These are phyloP conservation scores for Corynorhinus townsendii DNA, from an alignment of 2,113 vertebrate genomes.

Conservation along the genomic window DNA sequence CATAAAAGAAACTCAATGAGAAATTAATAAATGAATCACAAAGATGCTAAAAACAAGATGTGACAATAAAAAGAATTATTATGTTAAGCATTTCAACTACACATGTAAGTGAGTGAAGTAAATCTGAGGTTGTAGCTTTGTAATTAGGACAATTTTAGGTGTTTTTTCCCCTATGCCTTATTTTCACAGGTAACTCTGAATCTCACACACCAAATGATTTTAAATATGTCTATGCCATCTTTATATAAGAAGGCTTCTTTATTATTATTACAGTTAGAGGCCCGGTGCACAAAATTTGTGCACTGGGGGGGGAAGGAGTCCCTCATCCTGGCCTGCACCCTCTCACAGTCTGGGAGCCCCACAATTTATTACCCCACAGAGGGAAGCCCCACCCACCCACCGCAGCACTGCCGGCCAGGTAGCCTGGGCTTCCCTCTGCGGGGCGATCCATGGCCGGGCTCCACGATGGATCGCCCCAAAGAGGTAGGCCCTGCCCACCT, in stretches of 20 bases:
- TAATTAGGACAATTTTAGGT: background rate
- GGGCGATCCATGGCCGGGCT: too few relatives aligned
- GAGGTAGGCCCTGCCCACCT: too few relatives aligned
- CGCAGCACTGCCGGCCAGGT: too few relatives aligned
- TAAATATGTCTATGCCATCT: background rate
- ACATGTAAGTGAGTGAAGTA: background rate
- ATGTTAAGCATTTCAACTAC: background rate
- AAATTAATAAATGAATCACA: background rate
- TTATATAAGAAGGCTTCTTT: background rate
- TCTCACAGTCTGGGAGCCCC: too few relatives aligned
- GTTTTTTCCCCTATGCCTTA: background rate
- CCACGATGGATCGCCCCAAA: too few relatives aligned
- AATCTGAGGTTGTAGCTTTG: background rate
- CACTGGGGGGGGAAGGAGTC: too few relatives aligned
- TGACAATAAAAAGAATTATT: background rate
- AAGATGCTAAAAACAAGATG: background rate
- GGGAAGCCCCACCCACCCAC: too few relatives aligned
- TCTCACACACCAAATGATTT: background rate
- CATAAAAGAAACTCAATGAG: background rate
- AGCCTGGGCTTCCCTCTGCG: too few relatives aligned
- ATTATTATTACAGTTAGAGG: background rate
- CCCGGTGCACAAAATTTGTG: too few relatives aligned
- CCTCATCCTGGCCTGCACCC: too few relatives aligned
- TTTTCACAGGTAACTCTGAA: background rate
- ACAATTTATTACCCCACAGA: too few relatives aligned